Conservation (phyloP, 30 jellyfish, hydroid and myxozoan species). For the Hydractinia echinata region DNA sequence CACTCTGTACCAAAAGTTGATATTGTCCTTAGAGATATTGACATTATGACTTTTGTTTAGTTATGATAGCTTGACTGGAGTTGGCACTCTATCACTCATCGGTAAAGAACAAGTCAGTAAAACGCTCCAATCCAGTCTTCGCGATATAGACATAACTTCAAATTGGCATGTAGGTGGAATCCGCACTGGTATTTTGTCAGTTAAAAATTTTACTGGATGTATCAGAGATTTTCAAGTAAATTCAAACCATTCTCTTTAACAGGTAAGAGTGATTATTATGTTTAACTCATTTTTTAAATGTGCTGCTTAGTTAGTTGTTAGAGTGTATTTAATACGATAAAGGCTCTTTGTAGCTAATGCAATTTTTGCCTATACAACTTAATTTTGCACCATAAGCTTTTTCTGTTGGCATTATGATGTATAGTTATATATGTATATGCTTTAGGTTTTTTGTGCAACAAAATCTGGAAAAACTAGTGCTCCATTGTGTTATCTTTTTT, state of each 20-base stretch:
- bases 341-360: background rate
- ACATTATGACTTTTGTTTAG: background rate
- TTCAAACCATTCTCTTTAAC: slow-evolving; percentile 49
- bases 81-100: slow-evolving; percentile 50
- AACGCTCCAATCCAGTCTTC: slow-evolving; percentile 43
- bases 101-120: slow-evolving; percentile 40
- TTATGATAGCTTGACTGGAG: background rate
- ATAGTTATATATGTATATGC: too few species aligned
- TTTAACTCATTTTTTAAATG: too few species aligned
- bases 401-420: too few species aligned
- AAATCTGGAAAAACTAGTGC: too few species aligned
- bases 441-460: too few species aligned
- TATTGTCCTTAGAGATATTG: too few species aligned
- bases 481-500: too few species aligned
- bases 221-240: slow-evolving; percentile 70
- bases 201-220: slow-evolving; percentile 62
- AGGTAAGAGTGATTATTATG: slow-evolving; percentile 43
- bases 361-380: too few species aligned
- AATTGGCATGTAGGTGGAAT: slow-evolving; percentile 82
- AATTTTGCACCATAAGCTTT: too few species aligned
- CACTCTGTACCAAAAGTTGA: too few species aligned
- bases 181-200: slow-evolving; percentile 30
- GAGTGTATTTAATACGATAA: too few species aligned
- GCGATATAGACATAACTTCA: slow-evolving; percentile 57
- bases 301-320: background rate